Conservation (phyloP, 2,113 vertebrate species). For the Dasypus novemcinctus region DNA sequence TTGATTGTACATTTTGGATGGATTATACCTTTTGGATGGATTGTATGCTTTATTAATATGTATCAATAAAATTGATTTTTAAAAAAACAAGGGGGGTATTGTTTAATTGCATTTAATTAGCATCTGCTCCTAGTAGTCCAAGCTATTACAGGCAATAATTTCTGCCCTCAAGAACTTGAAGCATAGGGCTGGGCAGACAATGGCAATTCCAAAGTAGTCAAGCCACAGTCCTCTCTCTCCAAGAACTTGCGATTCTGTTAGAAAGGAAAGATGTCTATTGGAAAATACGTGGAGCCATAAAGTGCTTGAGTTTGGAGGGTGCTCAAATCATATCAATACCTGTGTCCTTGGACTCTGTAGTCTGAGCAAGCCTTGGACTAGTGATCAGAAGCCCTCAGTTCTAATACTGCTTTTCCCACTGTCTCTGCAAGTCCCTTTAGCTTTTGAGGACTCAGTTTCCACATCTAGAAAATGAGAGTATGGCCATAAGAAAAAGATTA, state of each 20-base stretch:
- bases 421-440: conserved; percentile 2
- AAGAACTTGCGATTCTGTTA: background rate
- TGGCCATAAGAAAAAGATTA: conserved; percentile 33
- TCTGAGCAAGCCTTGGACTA: background rate
- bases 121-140: background rate
- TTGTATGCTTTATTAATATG: too few relatives aligned
- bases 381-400: background rate
- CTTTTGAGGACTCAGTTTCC: background rate
- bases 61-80: background rate
- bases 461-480: conserved; percentile 12
- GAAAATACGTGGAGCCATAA: background rate
- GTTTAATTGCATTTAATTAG: conserved; percentile 7
- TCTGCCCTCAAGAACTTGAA: background rate
- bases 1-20: too few relatives aligned
- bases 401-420: background rate
- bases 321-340: background rate
- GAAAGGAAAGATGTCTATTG: background rate
- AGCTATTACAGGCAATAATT: background rate
- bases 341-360: background rate
- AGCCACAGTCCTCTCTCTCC: background rate
- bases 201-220: background rate
- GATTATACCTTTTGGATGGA: too few relatives aligned
- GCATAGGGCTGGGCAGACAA: background rate
- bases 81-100: background rate
- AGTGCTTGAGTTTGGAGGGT: background rate